These are phyloP conservation scores for Brachymystax lenok DNA, from an alignment of 2,797 vertebrate species.

Conservation along the genomic window DNA sequence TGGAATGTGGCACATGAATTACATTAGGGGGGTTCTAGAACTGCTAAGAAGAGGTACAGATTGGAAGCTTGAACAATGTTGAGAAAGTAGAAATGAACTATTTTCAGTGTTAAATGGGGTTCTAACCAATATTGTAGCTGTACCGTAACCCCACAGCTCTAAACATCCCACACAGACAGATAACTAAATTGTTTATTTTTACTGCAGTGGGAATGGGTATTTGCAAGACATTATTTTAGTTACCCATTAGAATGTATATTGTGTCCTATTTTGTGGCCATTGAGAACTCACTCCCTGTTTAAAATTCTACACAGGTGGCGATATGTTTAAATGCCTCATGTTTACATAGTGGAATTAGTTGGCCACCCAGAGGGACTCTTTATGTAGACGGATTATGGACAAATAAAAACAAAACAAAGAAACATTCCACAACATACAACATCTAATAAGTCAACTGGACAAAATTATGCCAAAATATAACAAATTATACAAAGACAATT, in stretches of 20 bases:
- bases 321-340: slow-evolving; percentile 54
- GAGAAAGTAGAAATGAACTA: background rate
- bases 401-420: slow-evolving; percentile 69
- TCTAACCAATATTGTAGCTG: background rate
- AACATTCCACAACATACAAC: slow-evolving; percentile 61
- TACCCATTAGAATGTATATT: slow-evolving; percentile 66
- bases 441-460: slow-evolving; percentile 46
- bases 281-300: slow-evolving; percentile 58
- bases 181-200: too few species aligned
- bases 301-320: slow-evolving; percentile 64
- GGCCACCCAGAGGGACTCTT: slow-evolving; percentile 75
- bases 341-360: slow-evolving; percentile 34
- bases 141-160: background rate
- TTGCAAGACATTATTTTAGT: slow-evolving; percentile 42
- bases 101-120: background rate
- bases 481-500: slow-evolving; percentile 61
- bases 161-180: background rate
- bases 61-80: background rate
- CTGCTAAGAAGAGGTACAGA: background rate
- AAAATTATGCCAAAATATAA: slow-evolving; percentile 68
- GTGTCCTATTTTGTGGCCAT: slow-evolving; percentile 49
- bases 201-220: too few species aligned
- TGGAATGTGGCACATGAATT: background rate
- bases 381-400: slow-evolving; percentile 71
- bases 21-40: slow-evolving; percentile 1